A percentile compares a stretch with the other conserved stretches of the same genome.
phyloP scores from a whole-genome alignment of 2,113 vertebrate genomes.

The Anas platyrhynchos region DNA sequence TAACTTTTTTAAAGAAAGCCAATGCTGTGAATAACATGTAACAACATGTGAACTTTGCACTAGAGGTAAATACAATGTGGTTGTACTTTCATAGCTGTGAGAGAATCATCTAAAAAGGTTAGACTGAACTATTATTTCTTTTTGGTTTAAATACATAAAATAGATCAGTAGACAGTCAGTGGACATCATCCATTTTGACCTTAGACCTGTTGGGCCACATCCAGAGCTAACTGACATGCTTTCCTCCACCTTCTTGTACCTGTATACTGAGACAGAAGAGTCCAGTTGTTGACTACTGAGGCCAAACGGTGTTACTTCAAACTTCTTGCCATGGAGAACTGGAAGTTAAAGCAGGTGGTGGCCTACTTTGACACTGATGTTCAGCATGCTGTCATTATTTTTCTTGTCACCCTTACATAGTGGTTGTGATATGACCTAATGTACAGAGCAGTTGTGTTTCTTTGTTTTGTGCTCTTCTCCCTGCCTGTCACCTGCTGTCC shows the following conservation, averaged over 20 bases:
- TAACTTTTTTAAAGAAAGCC: neutral
- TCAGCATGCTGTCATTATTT: neutral
- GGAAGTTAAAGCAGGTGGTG: constrained; percentile 1
- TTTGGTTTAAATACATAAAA: neutral
- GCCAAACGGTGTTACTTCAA: neutral
- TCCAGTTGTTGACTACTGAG: neutral
- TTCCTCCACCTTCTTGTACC: neutral
- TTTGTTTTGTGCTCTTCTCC: neutral
- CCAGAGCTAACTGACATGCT: neutral
- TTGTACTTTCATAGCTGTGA: neutral
- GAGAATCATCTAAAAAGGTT: neutral
- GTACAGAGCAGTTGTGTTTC: neutral
- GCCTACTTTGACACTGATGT: neutral
- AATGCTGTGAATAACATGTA: neutral
- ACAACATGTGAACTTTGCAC: neutral
- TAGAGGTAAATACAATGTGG: neutral
- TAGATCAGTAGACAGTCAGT: neutral
- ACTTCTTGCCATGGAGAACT: neutral
- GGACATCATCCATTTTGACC: neutral
- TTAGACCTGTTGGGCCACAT: neutral
- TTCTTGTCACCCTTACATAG: accelerated
- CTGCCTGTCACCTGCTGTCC: neutral
- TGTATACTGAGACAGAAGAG: neutral
- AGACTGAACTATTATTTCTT: neutral
- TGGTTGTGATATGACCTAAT: neutral